Conservation (phyloP, 2,888 invertebrate genomes). For the Lasioglossum oenotherae region DNA sequence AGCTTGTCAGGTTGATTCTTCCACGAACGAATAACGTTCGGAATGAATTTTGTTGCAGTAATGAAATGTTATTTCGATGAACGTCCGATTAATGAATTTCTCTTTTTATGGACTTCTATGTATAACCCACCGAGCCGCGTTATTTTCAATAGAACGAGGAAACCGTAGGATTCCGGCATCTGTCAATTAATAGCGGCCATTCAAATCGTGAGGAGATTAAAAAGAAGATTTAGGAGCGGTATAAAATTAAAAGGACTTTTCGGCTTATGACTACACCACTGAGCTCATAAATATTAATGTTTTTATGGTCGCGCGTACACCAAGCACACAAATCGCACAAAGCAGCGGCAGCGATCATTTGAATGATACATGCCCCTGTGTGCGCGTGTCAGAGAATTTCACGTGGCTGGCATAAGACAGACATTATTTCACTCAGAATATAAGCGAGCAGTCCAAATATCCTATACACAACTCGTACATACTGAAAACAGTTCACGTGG, state of each 20-base stretch:
- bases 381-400: neutral
- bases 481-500: neutral
- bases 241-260: conserved; percentile 73
- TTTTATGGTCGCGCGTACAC: conserved; percentile 40
- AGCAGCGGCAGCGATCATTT: neutral
- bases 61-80: neutral
- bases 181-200: conserved; percentile 18
- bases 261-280: conserved; percentile 60
- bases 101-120: neutral
- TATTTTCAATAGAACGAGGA: neutral
- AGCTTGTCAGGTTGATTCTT: neutral
- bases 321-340: conserved; percentile 4
- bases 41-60: neutral
- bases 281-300: conserved; percentile 70
- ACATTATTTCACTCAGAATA: neutral
- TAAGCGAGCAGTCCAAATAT: neutral
- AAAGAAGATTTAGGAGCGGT: conserved; percentile 63
- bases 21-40: neutral
- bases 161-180: neutral
- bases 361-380: neutral
- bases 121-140: neutral
- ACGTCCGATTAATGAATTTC: neutral
- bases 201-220: conserved; percentile 25
- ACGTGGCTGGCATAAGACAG: neutral
- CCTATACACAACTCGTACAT: neutral